Evolutionary conservation across 2,888 invertebrate genomes (phyloP), one percentile per base, ranked within the genome.

Genomic region (Hypercompe scribonia): DNA sequence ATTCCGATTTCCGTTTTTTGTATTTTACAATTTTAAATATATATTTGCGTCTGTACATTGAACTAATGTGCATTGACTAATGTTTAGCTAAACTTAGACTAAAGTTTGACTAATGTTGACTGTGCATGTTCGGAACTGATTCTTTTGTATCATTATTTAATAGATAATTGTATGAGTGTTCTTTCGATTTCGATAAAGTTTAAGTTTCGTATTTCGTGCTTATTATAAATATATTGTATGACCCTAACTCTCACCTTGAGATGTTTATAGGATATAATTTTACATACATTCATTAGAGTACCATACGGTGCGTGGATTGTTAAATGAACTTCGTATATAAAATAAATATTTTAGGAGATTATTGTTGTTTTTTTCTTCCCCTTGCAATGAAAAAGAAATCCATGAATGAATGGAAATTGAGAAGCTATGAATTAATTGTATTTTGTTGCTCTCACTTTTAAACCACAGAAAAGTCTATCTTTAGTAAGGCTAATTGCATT

Each of bases 221-320:
- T 89, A 87, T 89, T 89, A 87, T 85, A 78, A 82, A 78, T 81
- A 80, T 87, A 88, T 86, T 88, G 85, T 89, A 88, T 82, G 86
- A 84, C 86, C 87, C 89, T 91, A 90, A 87, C 89, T 90, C 86
- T 87, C 86, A 85, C 86, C 81, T 84, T 71, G 84, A 88, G 83
- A 87, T 86, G 81, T 86, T 82, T 80, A 84, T 84, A 82, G 80
- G 81, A 81, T 82, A 85, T 82, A 81, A 84, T 80, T 87, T 86
- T 87, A 86, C 90, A 89, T 89, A 86, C 84, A 88, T 86, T 86
- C 83, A 86, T 86, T 87, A 87, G 87, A 88, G 88, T 90, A 91
- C 90, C 91, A 87, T 87, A 89, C 78, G 89, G 90, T 92, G 88
- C 89, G 87, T 91, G 92, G 91, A 91, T 92, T 92, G 91, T 93